Percentiles rank a stretch among this genome's conserved stretches.
Conservation (phyloP, 2,888 invertebrate genomes). For the Drosophila seclusa region DNA sequence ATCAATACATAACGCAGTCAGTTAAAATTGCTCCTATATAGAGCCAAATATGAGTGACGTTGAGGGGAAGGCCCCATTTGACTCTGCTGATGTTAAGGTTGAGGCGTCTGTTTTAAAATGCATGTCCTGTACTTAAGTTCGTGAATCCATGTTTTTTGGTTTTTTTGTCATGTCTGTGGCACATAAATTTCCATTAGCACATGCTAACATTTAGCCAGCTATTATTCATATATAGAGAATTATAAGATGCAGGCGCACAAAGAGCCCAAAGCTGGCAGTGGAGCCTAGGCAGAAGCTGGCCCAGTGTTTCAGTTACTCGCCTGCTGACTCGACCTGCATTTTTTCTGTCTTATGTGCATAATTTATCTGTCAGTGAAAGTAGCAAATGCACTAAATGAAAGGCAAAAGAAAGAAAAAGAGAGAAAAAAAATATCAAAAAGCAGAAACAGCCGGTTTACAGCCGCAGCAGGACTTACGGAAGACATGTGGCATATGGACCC, state of each 20-base stretch:
- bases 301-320: constrained; percentile 3
- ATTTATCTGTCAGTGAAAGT: constrained; percentile 72
- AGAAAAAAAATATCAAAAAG: constrained; percentile 18
- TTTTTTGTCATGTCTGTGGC: constrained; percentile 55
- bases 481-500: constrained; percentile 44
- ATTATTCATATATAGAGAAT: constrained; percentile 74
- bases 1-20: constrained; percentile 72
- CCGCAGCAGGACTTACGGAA: constrained; percentile 27
- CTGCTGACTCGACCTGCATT: constrained; percentile 43
- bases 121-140: constrained; percentile 32
- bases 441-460: constrained; percentile 45
- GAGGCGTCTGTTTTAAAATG: constrained; percentile 57
- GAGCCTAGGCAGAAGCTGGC: constrained; percentile 7
- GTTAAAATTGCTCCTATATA: constrained; percentile 24
- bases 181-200: constrained; percentile 77
- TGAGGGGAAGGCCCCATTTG: constrained; percentile 26
- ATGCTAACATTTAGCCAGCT: constrained; percentile 75
- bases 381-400: constrained; percentile 42
- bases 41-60: constrained; percentile 26
- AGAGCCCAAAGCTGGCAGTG: constrained; percentile 5
- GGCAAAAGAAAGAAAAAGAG: constrained; percentile 13
- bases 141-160: background rate
- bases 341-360: constrained; percentile 62
- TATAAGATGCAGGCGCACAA: constrained; percentile 68
- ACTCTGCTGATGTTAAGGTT: constrained; percentile 33